These are phyloP conservation scores for Stegastes partitus DNA, from an alignment of 2,113 vertebrate genomes.

Conservation along the genomic window DNA sequence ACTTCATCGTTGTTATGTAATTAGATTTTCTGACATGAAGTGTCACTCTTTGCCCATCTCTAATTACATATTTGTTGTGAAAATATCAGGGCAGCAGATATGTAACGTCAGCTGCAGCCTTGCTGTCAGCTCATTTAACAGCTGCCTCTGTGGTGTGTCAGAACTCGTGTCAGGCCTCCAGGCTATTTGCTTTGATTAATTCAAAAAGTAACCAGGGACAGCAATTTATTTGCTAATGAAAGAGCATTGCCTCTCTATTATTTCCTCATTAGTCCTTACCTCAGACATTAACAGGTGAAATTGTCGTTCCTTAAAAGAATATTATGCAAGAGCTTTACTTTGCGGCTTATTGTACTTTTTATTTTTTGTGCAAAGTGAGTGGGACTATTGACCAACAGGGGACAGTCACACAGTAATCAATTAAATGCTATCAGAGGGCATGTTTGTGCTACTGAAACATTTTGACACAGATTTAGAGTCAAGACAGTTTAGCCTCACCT, in stretches of 20 bases:
- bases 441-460: constrained; percentile 20
- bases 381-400: constrained; percentile 21
- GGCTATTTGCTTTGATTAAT: constrained; percentile 57
- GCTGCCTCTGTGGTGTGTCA: constrained; percentile 39
- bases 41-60: neutral
- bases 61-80: neutral
- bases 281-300: constrained; percentile 16
- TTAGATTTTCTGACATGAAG: constrained; percentile 21
- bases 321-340: neutral
- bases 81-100: constrained; percentile 5
- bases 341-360: neutral
- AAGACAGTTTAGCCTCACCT: neutral
- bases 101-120: neutral
- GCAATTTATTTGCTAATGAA: constrained; percentile 60
- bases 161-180: constrained; percentile 21
- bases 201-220: constrained; percentile 35
- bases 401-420: constrained; percentile 48
- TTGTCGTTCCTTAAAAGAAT: constrained; percentile 3
- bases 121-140: constrained; percentile 15
- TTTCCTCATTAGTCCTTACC: constrained; percentile 40
- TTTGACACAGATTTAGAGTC: constrained; percentile 24
- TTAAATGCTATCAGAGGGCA: constrained; percentile 29
- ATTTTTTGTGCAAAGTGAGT: neutral
- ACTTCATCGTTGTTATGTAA: constrained; percentile 15
- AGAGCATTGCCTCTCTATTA: constrained; percentile 41